Evolutionary conservation across 1,140 invertebrate genomes (phyloP), one percentile per base, ranked within the genome.

Genomic region (Teleopsis dalmanni): DNA sequence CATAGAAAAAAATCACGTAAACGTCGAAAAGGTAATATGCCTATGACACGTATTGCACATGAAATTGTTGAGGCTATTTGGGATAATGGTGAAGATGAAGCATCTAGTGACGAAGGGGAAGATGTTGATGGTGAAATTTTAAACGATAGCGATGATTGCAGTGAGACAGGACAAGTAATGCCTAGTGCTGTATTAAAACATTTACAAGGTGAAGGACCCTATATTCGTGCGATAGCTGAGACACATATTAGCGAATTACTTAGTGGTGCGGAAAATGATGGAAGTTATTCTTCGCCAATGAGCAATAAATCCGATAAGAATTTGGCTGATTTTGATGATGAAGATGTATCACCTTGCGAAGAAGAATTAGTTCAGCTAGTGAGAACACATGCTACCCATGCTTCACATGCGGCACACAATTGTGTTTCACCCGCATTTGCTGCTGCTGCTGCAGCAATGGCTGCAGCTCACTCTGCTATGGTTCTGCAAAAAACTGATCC

Each of bases 241-340:
- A 66, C 72, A n/a, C 75, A 75, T 53, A 72, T 77, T 33, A 72
- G 74, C 38, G 84, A 85, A 52, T 78, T 86, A 54, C 59, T 84
- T 5, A 83, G 81, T 36, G 80, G 77, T 0, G 84, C 84, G 48
- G 85, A 88, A 61, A 79, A 80, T 48, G 80, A 82, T 56, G 87
- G 85, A 2, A 87, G 83, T 51, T 85, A 88, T 59, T 93, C 89
- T 33, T 94, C 91, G 18, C 78, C 87, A 16, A 83, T 93, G 72
- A 91, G 88, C 34, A 91, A 87, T 48, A 93, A 94, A 73, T 93
- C 89, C n/a, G 90, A 93, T 56, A 94, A 93, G 54, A 94, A 94
- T 69, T 84, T 95, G 80, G 90, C 89, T 0, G 91, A 95, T 71
- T 91, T 95, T 62, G 91, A 95, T 56, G 92, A 91, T 21, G 92